These are phyloP conservation scores for Nasonia giraulti DNA, from an alignment of 1,140 invertebrate genomes.

Conservation along the genomic window DNA sequence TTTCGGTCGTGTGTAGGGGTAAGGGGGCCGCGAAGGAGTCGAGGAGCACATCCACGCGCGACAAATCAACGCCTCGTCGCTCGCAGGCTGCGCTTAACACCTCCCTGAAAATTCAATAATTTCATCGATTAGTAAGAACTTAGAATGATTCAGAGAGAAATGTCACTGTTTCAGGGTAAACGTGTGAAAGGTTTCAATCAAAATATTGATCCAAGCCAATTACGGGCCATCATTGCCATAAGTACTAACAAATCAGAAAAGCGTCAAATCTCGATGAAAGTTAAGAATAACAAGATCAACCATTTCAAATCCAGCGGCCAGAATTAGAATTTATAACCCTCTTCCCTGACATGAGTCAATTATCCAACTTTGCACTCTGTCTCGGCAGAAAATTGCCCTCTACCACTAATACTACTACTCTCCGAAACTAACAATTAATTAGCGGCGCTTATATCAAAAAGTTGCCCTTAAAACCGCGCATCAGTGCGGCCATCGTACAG, in stretches of 20 bases:
- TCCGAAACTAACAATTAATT: neutral
- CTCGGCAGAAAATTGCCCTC: neutral
- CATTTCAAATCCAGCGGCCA: neutral
- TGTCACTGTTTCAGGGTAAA: too few species aligned
- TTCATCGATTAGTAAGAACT: neutral
- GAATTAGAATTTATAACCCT: neutral
- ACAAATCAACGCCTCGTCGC: slow-evolving; percentile 77
- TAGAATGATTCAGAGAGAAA: neutral
- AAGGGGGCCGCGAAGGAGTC: slow-evolving; percentile 79
- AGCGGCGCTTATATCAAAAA: neutral
- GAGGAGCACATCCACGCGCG: slow-evolving; percentile 79
- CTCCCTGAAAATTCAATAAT: slow-evolving; percentile 67
- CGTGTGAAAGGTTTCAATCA: too few species aligned
- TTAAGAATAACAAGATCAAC: neutral
- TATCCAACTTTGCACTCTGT: neutral
- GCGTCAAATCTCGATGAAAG: neutral
- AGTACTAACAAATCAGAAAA: neutral
- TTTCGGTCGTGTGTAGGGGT: slow-evolving; percentile 78
- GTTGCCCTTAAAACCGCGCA: neutral
- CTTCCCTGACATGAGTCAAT: neutral
- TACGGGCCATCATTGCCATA: too few species aligned
- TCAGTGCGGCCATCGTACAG: too few species aligned
- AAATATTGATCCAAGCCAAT: too few species aligned
- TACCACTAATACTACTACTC: neutral
- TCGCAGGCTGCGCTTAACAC: slow-evolving; percentile 75